These are phyloP conservation scores for Sarcoramphus papa DNA, from an alignment of 2,797 vertebrate genomes.

Conservation along the genomic window DNA sequence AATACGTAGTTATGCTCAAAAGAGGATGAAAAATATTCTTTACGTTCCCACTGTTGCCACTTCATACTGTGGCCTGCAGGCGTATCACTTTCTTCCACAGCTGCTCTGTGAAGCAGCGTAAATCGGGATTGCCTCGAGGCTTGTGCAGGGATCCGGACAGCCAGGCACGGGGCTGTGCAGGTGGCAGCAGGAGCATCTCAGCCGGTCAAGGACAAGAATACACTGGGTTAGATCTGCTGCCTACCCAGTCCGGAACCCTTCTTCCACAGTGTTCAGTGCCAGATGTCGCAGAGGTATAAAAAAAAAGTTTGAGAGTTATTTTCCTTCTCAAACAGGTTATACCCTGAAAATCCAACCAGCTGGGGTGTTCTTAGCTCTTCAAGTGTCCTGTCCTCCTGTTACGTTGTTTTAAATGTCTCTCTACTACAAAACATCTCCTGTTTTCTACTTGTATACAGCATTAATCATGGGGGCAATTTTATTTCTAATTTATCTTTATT, in stretches of 20 bases:
- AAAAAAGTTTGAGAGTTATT: not conserved
- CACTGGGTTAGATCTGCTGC: not conserved
- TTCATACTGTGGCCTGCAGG: not conserved
- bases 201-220: not conserved
- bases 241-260: fast-evolving
- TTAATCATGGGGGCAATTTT: not conserved
- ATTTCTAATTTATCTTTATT: not conserved
- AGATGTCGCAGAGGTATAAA: not conserved
- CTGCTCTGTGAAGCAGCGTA: not conserved
- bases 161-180: not conserved
- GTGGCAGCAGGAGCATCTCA: not conserved
- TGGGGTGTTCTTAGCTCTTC: not conserved
- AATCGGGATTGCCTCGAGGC: not conserved
- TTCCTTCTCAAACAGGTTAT: not conserved
- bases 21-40: not conserved
- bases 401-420: not conserved
- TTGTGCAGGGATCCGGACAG: fast-evolving
- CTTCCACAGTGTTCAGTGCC: not conserved
- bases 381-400: not conserved
- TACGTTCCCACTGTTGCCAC: not conserved
- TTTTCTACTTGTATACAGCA: not conserved
- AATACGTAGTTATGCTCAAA: not conserved
- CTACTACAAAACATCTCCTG: not conserved
- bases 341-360: not conserved
- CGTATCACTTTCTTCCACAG: fast-evolving